Conservation (phyloP, 2,113 vertebrate species). For the Lucifuga dentata region DNA sequence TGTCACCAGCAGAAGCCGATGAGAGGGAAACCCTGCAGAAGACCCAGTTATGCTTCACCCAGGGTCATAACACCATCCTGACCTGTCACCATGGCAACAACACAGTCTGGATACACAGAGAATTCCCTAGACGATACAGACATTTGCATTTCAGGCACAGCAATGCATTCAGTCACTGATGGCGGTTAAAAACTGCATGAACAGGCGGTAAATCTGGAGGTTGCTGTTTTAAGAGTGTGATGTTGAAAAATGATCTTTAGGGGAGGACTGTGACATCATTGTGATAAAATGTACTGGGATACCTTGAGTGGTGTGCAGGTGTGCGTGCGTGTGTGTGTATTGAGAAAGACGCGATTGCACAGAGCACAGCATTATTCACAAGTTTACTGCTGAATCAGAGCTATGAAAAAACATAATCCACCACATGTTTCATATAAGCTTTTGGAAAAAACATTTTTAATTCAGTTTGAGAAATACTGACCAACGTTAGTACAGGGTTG, state of each 20-base stretch:
- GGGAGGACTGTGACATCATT: no score
- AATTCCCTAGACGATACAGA: no score
- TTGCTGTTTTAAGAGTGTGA: no score
- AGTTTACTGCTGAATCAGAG: background rate
- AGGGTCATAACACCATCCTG: conserved; percentile 2
- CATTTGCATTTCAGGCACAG: no score
- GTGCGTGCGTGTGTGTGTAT: no score
- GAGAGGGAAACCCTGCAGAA: conserved; percentile 14
- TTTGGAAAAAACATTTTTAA: background rate
- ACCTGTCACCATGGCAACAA: conserved; percentile 46
- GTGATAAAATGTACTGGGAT: no score
- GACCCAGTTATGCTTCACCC: conserved; percentile 24
- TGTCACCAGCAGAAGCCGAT: conserved; percentile 29
- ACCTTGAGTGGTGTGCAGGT: no score
- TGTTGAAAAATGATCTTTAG: no score
- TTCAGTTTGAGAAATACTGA: background rate
- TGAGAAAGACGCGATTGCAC: background rate
- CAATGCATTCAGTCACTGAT: no score
- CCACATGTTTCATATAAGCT: background rate
- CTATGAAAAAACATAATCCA: background rate
- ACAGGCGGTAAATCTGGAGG: no score
- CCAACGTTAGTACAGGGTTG: conserved; percentile 18
- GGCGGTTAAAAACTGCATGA: no score
- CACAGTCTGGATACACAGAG: conserved; percentile 36
- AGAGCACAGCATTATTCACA: background rate